Base-by-base conservation (phyloP, 2,113 vertebrate genomes). In the Brachyistius frenatus region DNA sequence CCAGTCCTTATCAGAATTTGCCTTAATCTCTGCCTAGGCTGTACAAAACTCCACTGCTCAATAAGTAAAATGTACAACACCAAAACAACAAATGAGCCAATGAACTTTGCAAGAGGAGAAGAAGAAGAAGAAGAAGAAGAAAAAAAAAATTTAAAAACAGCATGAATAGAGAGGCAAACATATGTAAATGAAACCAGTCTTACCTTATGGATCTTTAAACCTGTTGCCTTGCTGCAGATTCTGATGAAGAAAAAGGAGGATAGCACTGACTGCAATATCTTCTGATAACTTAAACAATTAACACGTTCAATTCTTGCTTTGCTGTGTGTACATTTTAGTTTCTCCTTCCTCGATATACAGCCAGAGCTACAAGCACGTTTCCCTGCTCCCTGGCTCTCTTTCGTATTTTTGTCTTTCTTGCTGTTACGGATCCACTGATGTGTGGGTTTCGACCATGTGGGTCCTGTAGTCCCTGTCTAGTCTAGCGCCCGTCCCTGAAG, bases 1-100 rank as follows among this genome's bases (percentile, higher is more conserved):
- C 95, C 96, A 97, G 97, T 98, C 96, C 96, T 99, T 97, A 99
- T 96, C 94, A 98, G 96, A 98, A 96, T 97, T 96, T 97, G 96
- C 94, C 96, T 97, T 99, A 99, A 99, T 98, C 98, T 99, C 97
- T 98, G 95, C 94, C 96, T 95, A 96, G 96, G 96, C 97, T 91
- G 91, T 91, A 93, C 91, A 91, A 92, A 97, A 95, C 95, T 95
- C 94, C 93, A 93, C 94, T 96, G 96, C 96, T 96, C 96, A 94
- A 96, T 90, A 88, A 86, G 82, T 95, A 96, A 96, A 96, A 96
- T 95, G 94, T 94, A 96, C 96, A 96, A 94, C 94, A 90, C 87
- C 94, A 95, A 23, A 90, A 95, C 94, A 96, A 92, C 92, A 91
- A 95, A 95, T 93, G 94, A 83, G 91, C 91, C 83, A 52, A 36